A percentile compares a stretch with the other conserved stretches of the same genome.
These are phyloP conservation scores for Oopsacas minuta DNA, from an alignment of 37 sponge, comb jelly and placozoan species.

Conservation along the genomic window DNA sequence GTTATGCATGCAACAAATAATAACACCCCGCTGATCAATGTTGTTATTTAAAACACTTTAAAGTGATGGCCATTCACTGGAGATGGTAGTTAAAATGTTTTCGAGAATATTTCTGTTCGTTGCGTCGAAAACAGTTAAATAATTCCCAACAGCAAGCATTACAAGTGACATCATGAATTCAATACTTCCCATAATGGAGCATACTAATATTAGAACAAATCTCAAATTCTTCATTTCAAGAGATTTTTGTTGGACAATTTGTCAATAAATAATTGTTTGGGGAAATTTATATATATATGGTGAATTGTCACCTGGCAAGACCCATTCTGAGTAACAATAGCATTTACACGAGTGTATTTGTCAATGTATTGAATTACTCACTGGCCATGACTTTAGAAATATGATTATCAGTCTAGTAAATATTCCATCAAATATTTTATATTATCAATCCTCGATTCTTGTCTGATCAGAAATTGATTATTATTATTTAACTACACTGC, in stretches of 20 bases:
- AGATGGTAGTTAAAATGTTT: neutral
- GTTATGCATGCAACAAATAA: neutral
- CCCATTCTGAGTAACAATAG: neutral
- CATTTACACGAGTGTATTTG: neutral
- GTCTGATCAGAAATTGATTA: no score
- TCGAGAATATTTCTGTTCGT: neutral
- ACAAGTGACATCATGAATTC: neutral
- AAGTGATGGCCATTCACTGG: neutral
- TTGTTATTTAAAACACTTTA: neutral
- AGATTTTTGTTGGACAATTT: neutral
- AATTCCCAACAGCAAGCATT: neutral
- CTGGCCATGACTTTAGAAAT: no score
- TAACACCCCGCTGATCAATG: neutral
- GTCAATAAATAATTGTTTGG: neutral
- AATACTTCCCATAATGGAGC: neutral
- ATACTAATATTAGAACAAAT: neutral
- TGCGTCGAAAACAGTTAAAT: neutral
- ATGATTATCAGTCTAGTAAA: no score
- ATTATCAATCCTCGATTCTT: no score
- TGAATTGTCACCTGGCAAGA: neutral
- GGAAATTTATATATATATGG: no score
- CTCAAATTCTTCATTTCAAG: neutral
- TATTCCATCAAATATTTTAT: no score
- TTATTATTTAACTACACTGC: no score
- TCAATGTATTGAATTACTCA: no score